Conservation (phyloP, 1,140 invertebrate species). For the Manduca sexta region DNA sequence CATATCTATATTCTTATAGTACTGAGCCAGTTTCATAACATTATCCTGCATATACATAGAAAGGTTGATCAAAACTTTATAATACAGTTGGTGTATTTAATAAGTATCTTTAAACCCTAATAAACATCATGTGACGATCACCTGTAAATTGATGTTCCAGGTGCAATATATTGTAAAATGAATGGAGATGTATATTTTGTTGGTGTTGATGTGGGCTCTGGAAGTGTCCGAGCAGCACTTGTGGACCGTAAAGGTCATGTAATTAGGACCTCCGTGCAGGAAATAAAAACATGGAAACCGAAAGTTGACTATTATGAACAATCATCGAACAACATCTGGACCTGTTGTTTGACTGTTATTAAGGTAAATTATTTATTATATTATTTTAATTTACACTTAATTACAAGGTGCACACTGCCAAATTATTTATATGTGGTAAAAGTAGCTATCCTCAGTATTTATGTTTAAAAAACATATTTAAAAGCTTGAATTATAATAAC, state of each 20-base stretch:
- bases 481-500: background rate
- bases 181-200: conserved; percentile 77
- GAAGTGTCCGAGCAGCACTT: conserved; percentile 89
- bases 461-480: background rate
- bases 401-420: too few relatives aligned
- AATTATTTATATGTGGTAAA: too few relatives aligned
- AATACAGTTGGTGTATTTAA: too few relatives aligned
- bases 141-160: too few relatives aligned
- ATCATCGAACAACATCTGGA: conserved; percentile 94
- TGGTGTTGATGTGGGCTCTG: conserved; percentile 95
- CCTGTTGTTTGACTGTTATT: conserved; percentile 78
- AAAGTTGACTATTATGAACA: conserved; percentile 90
- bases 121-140: too few relatives aligned
- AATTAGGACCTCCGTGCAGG: conserved; percentile 75
- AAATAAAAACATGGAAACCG: conserved; percentile 86
- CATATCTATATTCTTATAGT: too few relatives aligned
- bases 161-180: conserved; percentile 18
- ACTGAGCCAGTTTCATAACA: too few relatives aligned
- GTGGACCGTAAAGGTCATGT: conserved; percentile 81
- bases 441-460: too few relatives aligned
- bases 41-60: too few relatives aligned
- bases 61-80: too few relatives aligned
- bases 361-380: conserved; percentile 73
- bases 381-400: too few relatives aligned
- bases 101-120: too few relatives aligned